Evolutionary conservation across 2,797 vertebrate species (phyloP).

Genomic region (Meriones psammophilus): DNA sequence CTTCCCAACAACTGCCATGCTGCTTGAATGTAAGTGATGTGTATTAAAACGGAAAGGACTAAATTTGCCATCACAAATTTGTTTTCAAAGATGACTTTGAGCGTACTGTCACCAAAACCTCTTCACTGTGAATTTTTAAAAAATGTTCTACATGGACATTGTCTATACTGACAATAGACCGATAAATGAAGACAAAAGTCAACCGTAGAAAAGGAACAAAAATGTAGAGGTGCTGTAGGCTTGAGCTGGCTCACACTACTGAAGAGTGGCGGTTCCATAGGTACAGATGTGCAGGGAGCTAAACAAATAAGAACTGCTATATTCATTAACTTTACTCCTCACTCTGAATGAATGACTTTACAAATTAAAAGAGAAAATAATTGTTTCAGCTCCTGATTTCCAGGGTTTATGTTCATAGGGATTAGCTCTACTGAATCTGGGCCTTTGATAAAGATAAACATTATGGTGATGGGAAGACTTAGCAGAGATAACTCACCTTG

Average conservation of each 20-base stretch:
- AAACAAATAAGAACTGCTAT: background rate
- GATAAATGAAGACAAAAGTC: background rate
- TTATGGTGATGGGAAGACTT: background rate
- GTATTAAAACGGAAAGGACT: background rate
- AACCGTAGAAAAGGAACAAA: slow-evolving; percentile 19
- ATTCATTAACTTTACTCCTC: background rate
- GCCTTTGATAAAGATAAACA: background rate
- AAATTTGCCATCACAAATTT: slow-evolving; percentile 10
- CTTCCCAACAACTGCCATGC: background rate
- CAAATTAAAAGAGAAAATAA: background rate
- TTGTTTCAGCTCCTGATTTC: background rate
- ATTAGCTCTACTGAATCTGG: background rate
- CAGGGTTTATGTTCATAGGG: background rate
- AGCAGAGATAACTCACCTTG: background rate
- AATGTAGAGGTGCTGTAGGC: background rate
- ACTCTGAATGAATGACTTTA: background rate
- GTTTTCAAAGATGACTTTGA: slow-evolving; percentile 25
- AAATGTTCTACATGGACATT: background rate
- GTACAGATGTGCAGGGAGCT: background rate
- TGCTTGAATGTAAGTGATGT: background rate
- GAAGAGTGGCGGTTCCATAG: background rate
- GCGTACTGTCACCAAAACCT: background rate
- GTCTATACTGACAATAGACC: background rate
- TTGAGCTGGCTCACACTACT: background rate
- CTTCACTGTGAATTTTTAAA: background rate